Base-by-base conservation (phyloP, 2,888 invertebrate genomes). In the Cinara cedri region DNA sequence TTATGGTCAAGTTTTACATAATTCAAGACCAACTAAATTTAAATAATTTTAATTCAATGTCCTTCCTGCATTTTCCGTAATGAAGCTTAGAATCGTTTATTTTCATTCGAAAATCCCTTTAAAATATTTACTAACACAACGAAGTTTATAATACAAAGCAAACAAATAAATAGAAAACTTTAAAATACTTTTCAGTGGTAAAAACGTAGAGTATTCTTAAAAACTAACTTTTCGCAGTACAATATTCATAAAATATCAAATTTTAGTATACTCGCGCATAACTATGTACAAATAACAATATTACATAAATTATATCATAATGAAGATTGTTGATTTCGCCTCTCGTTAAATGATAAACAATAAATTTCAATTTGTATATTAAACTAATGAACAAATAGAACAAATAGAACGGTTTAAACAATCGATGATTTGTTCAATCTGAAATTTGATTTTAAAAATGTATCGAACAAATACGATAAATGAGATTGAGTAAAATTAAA, bases 151-250 rank as follows among this genome's bases (percentile, higher is more conserved):
- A 51, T 63, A n/a, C n/a, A 63, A 74, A 74, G 62, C 54, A 74
- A 74, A 63, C 63, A 63, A 51, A 74, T 74, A 63, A 74, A 74
- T 74, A 74, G 21, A 34, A 54, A 74, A 74, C 63, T 63, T 74
- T 42, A 10, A 51, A 11, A 24, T 24, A 49, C 34, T 26, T n/a
- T n/a, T n/a, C 34, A 8, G 9, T 26, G n/a, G 49, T 49, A 26
- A 72, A 62, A 72, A 21, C 26, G 3, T 49, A 34, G 26, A 62
- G 44, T 72, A 60, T 60, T 1, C 24, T n/a, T 49, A 26, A 2
- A 63, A n/a, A 11, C 60, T 49, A 72, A 72, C 72, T 72, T 72
- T 51, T 49, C 19, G 24, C 62, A 14, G 34, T 49, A 19, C 34
- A 49, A 62, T 34, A 72, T 62, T 21, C 60, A 62, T 62, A 19